Percentiles rank a stretch among this genome's conserved stretches.
Conservation (phyloP, 1,140 invertebrate species). For the Lithobius niger region DNA sequence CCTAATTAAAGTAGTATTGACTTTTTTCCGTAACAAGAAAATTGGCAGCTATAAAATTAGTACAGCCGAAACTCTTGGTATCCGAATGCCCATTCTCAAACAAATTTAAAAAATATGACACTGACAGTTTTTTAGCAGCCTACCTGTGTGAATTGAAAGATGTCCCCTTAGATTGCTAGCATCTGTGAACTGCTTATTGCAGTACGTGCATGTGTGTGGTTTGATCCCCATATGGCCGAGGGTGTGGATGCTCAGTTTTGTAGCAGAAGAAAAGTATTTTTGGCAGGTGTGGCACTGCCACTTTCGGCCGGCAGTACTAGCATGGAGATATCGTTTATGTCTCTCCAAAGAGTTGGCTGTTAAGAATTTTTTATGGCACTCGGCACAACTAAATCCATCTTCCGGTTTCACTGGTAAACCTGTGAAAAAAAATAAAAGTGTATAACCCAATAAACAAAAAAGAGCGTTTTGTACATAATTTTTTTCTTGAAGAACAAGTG, state of each 20-base stretch:
- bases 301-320: neutral
- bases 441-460: too few relatives aligned
- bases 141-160: constrained; percentile 10
- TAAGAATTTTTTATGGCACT: neutral
- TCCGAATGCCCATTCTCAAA: too few relatives aligned
- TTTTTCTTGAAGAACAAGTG: too few relatives aligned
- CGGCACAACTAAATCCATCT: constrained; percentile 1
- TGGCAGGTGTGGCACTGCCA: neutral
- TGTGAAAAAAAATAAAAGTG: neutral
- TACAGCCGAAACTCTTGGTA: too few relatives aligned
- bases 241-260: constrained; percentile 10
- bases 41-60: too few relatives aligned
- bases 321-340: constrained; percentile 3
- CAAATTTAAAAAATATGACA: too few relatives aligned
- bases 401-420: neutral
- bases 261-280: constrained; percentile 1
- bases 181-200: constrained; percentile 12
- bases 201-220: constrained; percentile 6
- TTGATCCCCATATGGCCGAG: constrained; percentile 9
- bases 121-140: too few relatives aligned
- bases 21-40: too few relatives aligned
- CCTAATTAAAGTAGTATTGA: too few relatives aligned
- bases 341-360: neutral
- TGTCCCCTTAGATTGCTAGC: constrained; percentile 11
- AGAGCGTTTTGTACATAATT: too few relatives aligned